These are phyloP conservation scores for Drosophila parthenogenetica DNA, from an alignment of 2,888 invertebrate species.

Conservation along the genomic window DNA sequence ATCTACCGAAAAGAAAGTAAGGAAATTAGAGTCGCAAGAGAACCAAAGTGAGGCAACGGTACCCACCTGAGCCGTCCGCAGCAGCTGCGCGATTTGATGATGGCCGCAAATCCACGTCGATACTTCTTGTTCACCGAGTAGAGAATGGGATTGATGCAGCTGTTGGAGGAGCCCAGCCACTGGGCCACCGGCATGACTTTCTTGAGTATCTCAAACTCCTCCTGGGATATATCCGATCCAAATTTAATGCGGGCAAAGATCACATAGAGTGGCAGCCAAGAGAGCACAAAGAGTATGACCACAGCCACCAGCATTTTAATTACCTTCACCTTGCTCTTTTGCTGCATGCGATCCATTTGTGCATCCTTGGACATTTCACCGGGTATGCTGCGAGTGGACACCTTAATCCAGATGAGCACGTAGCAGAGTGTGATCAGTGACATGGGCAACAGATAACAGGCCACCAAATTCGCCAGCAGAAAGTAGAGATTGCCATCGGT, in stretches of 20 bases:
- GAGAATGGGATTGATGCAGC: conserved; percentile 97
- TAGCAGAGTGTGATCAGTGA: conserved; percentile 96
- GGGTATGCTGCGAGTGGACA: conserved; percentile 94
- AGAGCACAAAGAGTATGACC: conserved; percentile 95
- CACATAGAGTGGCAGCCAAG: conserved; percentile 96
- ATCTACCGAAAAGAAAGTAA: conserved; percentile 80
- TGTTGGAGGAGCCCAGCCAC: conserved; percentile 97
- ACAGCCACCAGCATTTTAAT: conserved; percentile 97
- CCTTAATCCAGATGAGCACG: conserved; percentile 95
- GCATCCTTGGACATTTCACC: conserved; percentile 94
- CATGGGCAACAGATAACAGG: conserved; percentile 96
- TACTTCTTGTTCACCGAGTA: conserved; percentile 98
- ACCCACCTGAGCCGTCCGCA: conserved; percentile 90
- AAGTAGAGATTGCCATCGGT: conserved; percentile 94
- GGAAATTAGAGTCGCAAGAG: neutral
- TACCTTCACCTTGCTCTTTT: conserved; percentile 97
- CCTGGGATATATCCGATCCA: conserved; percentile 89
- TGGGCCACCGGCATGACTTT: conserved; percentile 95
- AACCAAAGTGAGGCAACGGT: neutral
- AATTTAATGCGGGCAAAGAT: conserved; percentile 95
- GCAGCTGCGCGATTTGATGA: conserved; percentile 93
- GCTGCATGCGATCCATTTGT: conserved; percentile 96
- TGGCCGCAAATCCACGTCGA: conserved; percentile 94
- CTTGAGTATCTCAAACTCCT: conserved; percentile 92
- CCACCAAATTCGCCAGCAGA: conserved; percentile 93